Base-by-base conservation (phyloP, 2,888 invertebrate genomes). In the Catocala nupta region DNA sequence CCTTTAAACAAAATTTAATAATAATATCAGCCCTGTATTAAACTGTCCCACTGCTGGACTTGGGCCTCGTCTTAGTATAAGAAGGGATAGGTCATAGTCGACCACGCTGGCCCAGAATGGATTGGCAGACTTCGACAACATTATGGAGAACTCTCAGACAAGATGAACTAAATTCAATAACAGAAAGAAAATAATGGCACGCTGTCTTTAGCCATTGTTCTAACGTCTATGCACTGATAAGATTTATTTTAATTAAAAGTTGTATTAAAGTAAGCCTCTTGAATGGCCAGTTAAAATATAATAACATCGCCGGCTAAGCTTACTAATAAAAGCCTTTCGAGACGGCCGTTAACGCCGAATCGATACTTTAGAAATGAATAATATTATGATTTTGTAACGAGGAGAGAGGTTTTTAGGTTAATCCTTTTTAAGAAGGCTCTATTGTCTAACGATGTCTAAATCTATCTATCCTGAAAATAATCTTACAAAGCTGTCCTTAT, bases 191-290 rank as follows among this genome's bases (percentile, higher is more conserved):
- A 55, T 11, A 8, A 36, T 25, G 25, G 13, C 55, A n/a, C n/a
- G 62, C 70, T 70, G 67, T 70, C 58, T 56, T 25, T 11, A 53
- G 1, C 42, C 60, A 51, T 71, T 77, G 50, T 65, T 7, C 44
- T 65, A 42, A 62, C 13, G 36, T 45, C 16, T 55, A 55, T 39
- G 52, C 52, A 51, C 61, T 54, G 76, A 75, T 80, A 80, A 70
- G 60, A 65, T 50, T 60, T 75, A 77, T 77, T 59, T 77, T 79
- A 78, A 78, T 80, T 78, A 78, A 80, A 80, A 80, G 51, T 78
- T 73, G 43, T 62, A 62, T 75, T 54, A 33, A 65, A 75, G 65
- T 61, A 53, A 61, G 48, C 42, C 47, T 44, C 36, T 59, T 60
- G 53, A 73, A 76, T 67, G 49, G 52, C 10, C 69, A 55, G 54